Conservation (phyloP, 2,888 invertebrate species). For the Macropis europaea region DNA sequence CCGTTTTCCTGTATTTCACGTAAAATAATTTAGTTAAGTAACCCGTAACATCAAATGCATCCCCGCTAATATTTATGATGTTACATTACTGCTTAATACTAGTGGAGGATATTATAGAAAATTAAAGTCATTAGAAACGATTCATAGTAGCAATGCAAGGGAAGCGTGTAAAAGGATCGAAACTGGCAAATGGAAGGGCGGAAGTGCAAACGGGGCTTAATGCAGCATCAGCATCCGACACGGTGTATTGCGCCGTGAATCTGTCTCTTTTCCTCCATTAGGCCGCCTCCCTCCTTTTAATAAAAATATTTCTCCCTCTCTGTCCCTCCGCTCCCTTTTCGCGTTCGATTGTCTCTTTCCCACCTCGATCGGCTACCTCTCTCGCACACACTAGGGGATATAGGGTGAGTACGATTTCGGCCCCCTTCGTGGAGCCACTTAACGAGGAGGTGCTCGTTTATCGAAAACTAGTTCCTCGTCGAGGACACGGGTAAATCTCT, state of each 20-base stretch:
- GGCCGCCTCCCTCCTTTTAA: constrained; percentile 56
- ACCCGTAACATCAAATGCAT: too few relatives aligned
- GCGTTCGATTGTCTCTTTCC: constrained; percentile 3
- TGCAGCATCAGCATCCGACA: constrained; percentile 57
- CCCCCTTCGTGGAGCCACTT: constrained; percentile 59
- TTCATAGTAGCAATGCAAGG: background rate
- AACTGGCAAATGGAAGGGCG: constrained; percentile 49
- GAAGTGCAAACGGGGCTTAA: constrained; percentile 62
- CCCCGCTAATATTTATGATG: too few relatives aligned
- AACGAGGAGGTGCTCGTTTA: constrained; percentile 61
- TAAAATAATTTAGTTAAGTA: too few relatives aligned
- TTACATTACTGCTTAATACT: background rate
- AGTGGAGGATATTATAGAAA: constrained; percentile 1
- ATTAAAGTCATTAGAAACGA: constrained; percentile 23
- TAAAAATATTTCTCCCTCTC: constrained; percentile 62
- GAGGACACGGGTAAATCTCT: constrained; percentile 46
- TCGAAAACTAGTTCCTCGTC: constrained; percentile 61
- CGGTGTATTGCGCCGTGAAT: constrained; percentile 44
- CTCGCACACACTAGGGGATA: constrained; percentile 32
- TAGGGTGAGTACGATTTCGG: constrained; percentile 61
- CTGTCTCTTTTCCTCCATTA: constrained; percentile 30
- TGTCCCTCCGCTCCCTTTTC: constrained; percentile 22
- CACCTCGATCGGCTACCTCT: constrained; percentile 13
- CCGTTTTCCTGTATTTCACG: too few relatives aligned
- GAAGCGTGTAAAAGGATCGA: constrained; percentile 33